Base-by-base conservation (phyloP, 2,888 invertebrate species). In the Drosophila ustulata region DNA sequence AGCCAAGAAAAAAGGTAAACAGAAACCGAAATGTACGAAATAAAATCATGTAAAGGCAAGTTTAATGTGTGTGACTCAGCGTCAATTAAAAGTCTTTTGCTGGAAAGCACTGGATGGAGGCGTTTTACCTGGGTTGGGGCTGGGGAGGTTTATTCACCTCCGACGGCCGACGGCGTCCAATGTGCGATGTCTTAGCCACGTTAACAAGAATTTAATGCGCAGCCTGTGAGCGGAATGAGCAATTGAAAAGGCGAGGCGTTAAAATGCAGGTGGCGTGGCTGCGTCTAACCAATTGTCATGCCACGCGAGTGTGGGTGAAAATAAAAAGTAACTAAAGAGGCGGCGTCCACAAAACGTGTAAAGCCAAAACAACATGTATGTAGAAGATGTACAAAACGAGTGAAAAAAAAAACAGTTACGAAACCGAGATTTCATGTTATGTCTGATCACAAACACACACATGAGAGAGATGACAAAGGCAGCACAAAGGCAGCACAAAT, bases 131-230 rank as follows among this genome's bases (percentile, higher is more conserved):
- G 11, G 61, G 46, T 32, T 46, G 63, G 53, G 52, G 25, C 13
- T 61, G 56, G 66, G 70, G 70, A 65, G 87, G 86, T 86, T 86
- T 86, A 88, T 86, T 88, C 88, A 86, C 86, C 86, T 82, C 75
- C 32, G 11, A n/a, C 11, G 45, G 13, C 75, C 32, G 11, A n/a
- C 11, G 45, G 13, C 7, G n/a, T 41, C n/a, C 41, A n/a, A 13
- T 34, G 34, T 23, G 4, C 30, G 63, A 56, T 56, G 78, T 74
- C 76, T 86, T 85, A 82, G 85, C 79, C 85, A 84, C 88, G 88
- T 80, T 85, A 76, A 71, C 68, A 82, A 85, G 84, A 85, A 84
- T 85, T 82, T 82, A 68, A 83, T 81, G 81, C 57, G 69, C 53
- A 46, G 25, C 50, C 26, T 82, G 88, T 80, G 80, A 55, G 49